Evolutionary conservation across 2,888 invertebrate genomes (phyloP).

Genomic region (Leptura quadrifasciata): DNA sequence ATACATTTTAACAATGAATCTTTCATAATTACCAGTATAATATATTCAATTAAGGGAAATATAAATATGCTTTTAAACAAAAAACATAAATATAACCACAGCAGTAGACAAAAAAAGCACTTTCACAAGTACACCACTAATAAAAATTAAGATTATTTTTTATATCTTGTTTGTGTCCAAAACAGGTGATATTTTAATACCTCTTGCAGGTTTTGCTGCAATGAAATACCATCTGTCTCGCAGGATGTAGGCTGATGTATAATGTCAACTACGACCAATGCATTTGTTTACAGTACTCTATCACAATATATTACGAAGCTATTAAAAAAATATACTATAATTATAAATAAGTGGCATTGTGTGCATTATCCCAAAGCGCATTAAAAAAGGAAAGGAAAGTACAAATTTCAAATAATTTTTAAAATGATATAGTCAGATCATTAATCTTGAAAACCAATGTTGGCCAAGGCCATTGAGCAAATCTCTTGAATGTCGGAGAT

Average conservation of each 20-base stretch:
- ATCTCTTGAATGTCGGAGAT: no score
- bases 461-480: neutral
- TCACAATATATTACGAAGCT: neutral
- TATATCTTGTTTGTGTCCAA: neutral
- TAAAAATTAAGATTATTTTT: no score
- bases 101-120: no score
- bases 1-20: no score
- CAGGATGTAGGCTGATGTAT: neutral
- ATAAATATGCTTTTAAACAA: no score
- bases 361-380: neutral
- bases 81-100: no score
- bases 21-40: no score
- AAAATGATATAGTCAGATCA: no score
- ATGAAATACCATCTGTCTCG: neutral
- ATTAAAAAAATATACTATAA: no score
- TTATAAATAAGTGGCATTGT: no score
- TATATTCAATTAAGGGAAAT: no score
- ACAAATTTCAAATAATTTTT: neutral
- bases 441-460: neutral
- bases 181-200: neutral
- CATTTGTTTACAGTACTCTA: neutral
- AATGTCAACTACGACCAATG: neutral
- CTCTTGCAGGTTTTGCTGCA: neutral
- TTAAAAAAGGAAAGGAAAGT: neutral
- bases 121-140: no score